Percentiles rank a stretch among this genome's conserved stretches.
These are phyloP conservation scores for Cebidichthys violaceus DNA, from an alignment of 2,113 vertebrate genomes.

Conservation along the genomic window DNA sequence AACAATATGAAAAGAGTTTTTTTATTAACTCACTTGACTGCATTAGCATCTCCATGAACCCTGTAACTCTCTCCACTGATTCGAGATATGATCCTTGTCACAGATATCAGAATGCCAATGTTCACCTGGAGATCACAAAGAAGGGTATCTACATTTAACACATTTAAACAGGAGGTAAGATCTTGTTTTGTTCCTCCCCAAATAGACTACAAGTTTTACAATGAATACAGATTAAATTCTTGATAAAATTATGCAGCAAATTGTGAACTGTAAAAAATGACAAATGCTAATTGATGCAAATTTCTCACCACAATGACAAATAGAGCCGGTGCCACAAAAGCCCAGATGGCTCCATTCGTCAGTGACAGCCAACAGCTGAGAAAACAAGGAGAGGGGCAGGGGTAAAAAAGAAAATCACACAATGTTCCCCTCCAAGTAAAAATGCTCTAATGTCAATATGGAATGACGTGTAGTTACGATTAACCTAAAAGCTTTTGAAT, in stretches of 20 bases:
- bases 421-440: background rate
- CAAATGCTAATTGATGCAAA: background rate
- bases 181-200: background rate
- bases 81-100: constrained; percentile 95
- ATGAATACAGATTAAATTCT: background rate
- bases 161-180: background rate
- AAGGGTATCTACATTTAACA: background rate
- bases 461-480: constrained; percentile 9
- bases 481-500: constrained; percentile 23
- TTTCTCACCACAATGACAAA: constrained; percentile 92
- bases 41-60: constrained; percentile 91
- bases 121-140: constrained; percentile 88
- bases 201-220: background rate
- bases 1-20: background rate
- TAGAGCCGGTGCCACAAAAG: constrained; percentile 95
- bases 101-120: constrained; percentile 92
- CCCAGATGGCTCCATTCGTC: constrained; percentile 92
- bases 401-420: constrained; percentile 2
- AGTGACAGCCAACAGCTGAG: constrained; percentile 96
- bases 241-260: background rate
- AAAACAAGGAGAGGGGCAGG: constrained; percentile 23
- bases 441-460: constrained; percentile 30
- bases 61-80: constrained; percentile 96
- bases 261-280: background rate
- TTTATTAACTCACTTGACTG: constrained; percentile 89